Evolutionary conservation across 2,888 invertebrate genomes (phyloP).

Genomic region (Lepidonotus clava): DNA sequence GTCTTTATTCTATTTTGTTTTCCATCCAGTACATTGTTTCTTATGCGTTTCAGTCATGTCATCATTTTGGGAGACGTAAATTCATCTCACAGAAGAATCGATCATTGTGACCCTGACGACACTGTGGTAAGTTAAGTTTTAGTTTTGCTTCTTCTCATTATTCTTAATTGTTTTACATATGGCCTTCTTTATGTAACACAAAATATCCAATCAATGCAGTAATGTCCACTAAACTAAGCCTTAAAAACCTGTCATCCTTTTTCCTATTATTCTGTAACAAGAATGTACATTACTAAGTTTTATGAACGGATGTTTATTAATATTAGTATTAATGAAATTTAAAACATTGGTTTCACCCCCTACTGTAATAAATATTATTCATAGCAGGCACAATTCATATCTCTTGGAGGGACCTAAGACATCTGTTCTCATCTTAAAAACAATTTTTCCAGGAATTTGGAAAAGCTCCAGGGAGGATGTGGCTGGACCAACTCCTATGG

Average conservation of each 20-base stretch:
- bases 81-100: slow-evolving; percentile 80
- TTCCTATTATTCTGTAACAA: too few relatives aligned
- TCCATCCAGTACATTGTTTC: not conserved
- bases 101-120: slow-evolving; percentile 81
- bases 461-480: slow-evolving; percentile 74
- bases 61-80: slow-evolving; percentile 82
- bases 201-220: not conserved
- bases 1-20: too few relatives aligned
- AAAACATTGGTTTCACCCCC: too few relatives aligned
- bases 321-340: too few relatives aligned
- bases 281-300: too few relatives aligned
- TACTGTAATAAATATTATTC: too few relatives aligned
- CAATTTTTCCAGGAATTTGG: slow-evolving; percentile 74
- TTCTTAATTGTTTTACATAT: not conserved
- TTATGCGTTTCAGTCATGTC: slow-evolving; percentile 79
- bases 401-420: too few relatives aligned
- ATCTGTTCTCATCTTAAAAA: too few relatives aligned
- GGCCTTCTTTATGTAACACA: not conserved
- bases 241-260: too few relatives aligned
- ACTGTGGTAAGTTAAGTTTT: slow-evolving; percentile 66
- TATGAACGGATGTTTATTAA: too few relatives aligned
- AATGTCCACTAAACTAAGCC: too few relatives aligned
- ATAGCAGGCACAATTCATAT: too few relatives aligned
- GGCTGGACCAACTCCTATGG: slow-evolving; percentile 78
- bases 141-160: slow-evolving; percentile 10